These are phyloP conservation scores for Hydriomena furcata DNA, from an alignment of 2,888 invertebrate species.

Conservation along the genomic window DNA sequence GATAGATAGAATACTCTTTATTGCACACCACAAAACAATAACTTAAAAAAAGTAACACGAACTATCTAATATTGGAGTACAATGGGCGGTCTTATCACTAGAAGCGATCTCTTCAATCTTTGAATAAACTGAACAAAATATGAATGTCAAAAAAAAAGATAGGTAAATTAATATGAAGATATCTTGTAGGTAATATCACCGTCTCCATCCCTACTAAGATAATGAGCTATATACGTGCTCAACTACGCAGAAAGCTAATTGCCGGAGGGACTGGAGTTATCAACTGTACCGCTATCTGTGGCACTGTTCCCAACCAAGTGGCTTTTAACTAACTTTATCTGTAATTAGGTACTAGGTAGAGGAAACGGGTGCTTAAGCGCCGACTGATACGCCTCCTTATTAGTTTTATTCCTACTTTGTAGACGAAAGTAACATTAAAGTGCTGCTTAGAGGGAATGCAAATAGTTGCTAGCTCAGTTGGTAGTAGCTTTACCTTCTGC, in stretches of 20 bases:
- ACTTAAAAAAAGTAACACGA: too few species aligned
- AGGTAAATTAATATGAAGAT: too few species aligned
- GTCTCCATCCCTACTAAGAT: constrained; percentile 28
- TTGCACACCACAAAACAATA: too few species aligned
- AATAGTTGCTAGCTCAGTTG: constrained; percentile 25
- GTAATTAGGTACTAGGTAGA: constrained; percentile 36
- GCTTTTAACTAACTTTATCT: constrained; percentile 43
- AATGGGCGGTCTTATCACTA: too few species aligned
- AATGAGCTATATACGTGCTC: constrained; percentile 40
- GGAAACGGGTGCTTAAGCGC: constrained; percentile 22
- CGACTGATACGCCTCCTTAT: constrained; percentile 18
- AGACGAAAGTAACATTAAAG: constrained; percentile 16
- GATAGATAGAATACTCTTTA: too few species aligned
- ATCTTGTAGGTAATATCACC: background rate
- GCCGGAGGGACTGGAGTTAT: constrained; percentile 27
- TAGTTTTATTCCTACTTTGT: constrained; percentile 34
- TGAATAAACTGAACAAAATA: too few species aligned
- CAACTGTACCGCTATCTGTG: constrained; percentile 13
- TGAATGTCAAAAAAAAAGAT: too few species aligned
- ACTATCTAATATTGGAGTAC: too few species aligned
- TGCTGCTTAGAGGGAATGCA: constrained; percentile 18
- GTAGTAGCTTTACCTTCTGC: too few species aligned
- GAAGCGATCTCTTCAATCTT: too few species aligned
- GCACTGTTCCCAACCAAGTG: constrained; percentile 24
- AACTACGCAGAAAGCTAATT: constrained; percentile 49